Evolutionary conservation across 2,113 vertebrate genomes (phyloP).

Genomic region (Leptosomus discolor): DNA sequence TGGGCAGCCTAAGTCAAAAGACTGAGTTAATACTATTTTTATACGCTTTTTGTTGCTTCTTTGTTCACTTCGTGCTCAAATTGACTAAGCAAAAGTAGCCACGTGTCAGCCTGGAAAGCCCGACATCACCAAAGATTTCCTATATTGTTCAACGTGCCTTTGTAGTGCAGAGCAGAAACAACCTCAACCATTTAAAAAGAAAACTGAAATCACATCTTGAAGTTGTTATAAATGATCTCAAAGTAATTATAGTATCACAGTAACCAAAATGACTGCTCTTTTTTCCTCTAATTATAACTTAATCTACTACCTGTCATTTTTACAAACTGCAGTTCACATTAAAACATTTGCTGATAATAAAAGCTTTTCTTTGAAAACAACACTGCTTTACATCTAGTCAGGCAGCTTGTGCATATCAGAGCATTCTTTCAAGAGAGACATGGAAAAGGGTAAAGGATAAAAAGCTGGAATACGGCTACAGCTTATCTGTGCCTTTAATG

Average conservation of each 20-base stretch:
- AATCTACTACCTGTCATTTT: conserved; percentile 35
- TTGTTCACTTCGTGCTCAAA: conserved; percentile 53
- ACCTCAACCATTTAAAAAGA: conserved; percentile 22
- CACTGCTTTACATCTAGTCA: conserved; percentile 42
- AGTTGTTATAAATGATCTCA: conserved; percentile 28
- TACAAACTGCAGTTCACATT: conserved; percentile 31
- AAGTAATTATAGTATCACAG: conserved; percentile 51
- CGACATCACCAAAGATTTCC: conserved; percentile 37
- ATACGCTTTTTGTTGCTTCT: not conserved
- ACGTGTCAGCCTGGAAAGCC: conserved; percentile 21
- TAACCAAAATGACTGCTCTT: conserved; percentile 58
- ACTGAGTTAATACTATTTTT: not conserved
- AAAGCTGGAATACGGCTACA: conserved; percentile 37
- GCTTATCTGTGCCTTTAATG: conserved; percentile 7
- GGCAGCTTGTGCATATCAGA: conserved; percentile 61
- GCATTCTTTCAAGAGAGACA: conserved; percentile 19
- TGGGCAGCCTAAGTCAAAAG: not conserved
- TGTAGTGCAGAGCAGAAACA: conserved; percentile 41
- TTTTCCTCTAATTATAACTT: conserved; percentile 45
- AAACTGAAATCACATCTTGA: conserved; percentile 43
- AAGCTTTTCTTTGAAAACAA: conserved; percentile 33
- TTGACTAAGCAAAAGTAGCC: conserved; percentile 22
- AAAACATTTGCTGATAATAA: conserved; percentile 11
- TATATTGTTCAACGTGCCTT: conserved; percentile 29
- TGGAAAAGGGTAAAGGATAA: conserved; percentile 13